Base-by-base conservation (phyloP, 2,888 invertebrate genomes). In the Cerastoderma edule region DNA sequence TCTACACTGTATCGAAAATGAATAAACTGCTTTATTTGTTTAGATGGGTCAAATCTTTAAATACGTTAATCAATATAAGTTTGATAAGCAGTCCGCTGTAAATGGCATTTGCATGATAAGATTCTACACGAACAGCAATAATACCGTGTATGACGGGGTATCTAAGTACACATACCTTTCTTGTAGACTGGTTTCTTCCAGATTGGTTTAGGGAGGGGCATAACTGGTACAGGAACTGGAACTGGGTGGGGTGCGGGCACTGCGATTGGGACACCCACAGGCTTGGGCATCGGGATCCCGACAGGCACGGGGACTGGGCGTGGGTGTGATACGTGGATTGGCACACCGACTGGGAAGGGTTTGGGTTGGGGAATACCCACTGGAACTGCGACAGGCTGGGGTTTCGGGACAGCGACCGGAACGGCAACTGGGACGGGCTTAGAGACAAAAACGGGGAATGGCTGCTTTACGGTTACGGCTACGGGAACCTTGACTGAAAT, bases 101-200 rank as follows among this genome's bases (percentile, higher is more conserved):
- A 13, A 6, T 50, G 22, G 10, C 5, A n/a, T 50, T 50, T n/a
- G 10, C 22, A 50, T 50, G 6, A 22, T 50, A 50, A 6, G 22
- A 6, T n/a, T 50, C 10, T 50, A n/a, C 28, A 56, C 8, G 28
- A 27, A 56, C 32, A 27, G 8, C 28, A 13, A 30, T 8, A 6
- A 16, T 13, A 5, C 6, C 13, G 8, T 13, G 16, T 56, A 27
- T 27, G 32, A 30, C n/a, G 32, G 8, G 28, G 24, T 33, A 32
- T n/a, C 19, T n/a, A 64, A 24, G 5, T 24, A 6, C 27, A 67
- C 56, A 19, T 39, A 67, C 67, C 44, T 67, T 67, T 67, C 24
- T 54, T 46, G 46, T 66, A 48, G 39, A 10, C 22, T 46, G 66
- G 44, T 57, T 64, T 65, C 53, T 56, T 66, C 28, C 32, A 48